Percentiles rank a stretch among this genome's conserved stretches.
phyloP scores from a whole-genome alignment of 2,888 invertebrate genomes.

The Eupithecia abbreviata region DNA sequence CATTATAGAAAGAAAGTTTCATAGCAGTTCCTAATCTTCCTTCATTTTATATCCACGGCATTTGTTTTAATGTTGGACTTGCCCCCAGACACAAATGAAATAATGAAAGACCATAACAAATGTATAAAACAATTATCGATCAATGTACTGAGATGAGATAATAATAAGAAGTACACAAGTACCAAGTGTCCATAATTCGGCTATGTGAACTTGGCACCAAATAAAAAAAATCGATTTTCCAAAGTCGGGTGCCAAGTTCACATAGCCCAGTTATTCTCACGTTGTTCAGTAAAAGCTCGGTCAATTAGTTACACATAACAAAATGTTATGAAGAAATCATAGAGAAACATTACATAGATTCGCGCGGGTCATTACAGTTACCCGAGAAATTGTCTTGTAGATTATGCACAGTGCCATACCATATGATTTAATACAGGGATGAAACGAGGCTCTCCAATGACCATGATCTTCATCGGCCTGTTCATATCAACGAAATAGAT shows the following conservation, averaged over 20 bases:
- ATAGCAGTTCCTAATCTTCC: too few relatives aligned
- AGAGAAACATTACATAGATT: slow-evolving; percentile 9
- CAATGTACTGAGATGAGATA: not conserved
- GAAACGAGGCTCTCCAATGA: not conserved
- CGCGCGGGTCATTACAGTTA: slow-evolving; percentile 20
- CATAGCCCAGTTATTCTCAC: not conserved
- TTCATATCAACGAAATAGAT: not conserved
- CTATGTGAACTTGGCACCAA: too few relatives aligned
- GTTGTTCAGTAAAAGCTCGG: not conserved
- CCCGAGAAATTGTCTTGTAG: slow-evolving; percentile 21
- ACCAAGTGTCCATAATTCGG: too few relatives aligned
- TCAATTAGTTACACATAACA: slow-evolving; percentile 19
- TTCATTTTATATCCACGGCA: too few relatives aligned
- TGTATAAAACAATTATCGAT: too few relatives aligned
- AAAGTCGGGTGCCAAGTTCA: too few relatives aligned
- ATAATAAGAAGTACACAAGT: not conserved
- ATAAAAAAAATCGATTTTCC: too few relatives aligned
- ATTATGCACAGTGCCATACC: slow-evolving; percentile 17
- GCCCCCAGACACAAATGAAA: too few relatives aligned
- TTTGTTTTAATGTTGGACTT: too few relatives aligned
- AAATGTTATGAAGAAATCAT: slow-evolving; percentile 16
- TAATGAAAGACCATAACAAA: too few relatives aligned
- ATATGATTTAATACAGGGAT: slow-evolving; percentile 6
- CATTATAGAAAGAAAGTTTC: too few relatives aligned
- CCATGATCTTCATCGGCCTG: not conserved